Percentiles rank a stretch among this genome's conserved stretches.
These are phyloP conservation scores for Arctocebus calabarensis DNA, from an alignment of 2,797 vertebrate genomes.

Conservation along the genomic window DNA sequence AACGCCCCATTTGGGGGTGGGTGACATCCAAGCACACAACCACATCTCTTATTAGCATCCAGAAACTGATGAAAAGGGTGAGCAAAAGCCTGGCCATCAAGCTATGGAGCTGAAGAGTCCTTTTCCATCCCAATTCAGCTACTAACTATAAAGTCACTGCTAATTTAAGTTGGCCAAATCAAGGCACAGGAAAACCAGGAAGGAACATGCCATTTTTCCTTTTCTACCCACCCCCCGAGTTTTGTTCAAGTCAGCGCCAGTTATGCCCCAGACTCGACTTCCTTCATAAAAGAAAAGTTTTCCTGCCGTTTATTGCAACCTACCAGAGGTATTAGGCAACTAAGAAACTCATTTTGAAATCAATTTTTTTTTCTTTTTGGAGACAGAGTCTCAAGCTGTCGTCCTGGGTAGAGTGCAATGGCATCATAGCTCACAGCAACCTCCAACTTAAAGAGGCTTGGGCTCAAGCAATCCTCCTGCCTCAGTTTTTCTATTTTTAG, in stretches of 20 bases:
- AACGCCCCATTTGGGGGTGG: background rate
- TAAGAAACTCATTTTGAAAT: conserved; percentile 38
- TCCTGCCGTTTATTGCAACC: background rate
- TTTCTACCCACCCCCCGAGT: background rate
- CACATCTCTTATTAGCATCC: background rate
- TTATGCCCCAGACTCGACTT: conserved; percentile 37
- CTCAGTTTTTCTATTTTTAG: too few relatives aligned
- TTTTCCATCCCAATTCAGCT: background rate
- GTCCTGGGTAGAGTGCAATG: too few relatives aligned
- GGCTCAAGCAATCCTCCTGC: too few relatives aligned
- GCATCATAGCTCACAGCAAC: too few relatives aligned
- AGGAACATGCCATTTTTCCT: background rate
- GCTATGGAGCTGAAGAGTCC: fast-evolving
- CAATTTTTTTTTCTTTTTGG: background rate
- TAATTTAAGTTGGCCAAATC: background rate
- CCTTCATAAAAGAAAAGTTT: conserved; percentile 23
- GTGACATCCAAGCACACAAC: background rate
- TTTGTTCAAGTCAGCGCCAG: background rate
- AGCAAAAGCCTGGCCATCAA: background rate
- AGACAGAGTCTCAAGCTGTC: too few relatives aligned
- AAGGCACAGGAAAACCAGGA: background rate
- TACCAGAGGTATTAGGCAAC: conserved; percentile 13
- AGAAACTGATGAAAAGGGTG: background rate
- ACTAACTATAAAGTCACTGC: background rate
- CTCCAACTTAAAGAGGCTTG: too few relatives aligned